Percentiles rank a stretch among this genome's conserved stretches.
Conservation (phyloP, 2,888 invertebrate species). For the Cryptocephalus moraei region DNA sequence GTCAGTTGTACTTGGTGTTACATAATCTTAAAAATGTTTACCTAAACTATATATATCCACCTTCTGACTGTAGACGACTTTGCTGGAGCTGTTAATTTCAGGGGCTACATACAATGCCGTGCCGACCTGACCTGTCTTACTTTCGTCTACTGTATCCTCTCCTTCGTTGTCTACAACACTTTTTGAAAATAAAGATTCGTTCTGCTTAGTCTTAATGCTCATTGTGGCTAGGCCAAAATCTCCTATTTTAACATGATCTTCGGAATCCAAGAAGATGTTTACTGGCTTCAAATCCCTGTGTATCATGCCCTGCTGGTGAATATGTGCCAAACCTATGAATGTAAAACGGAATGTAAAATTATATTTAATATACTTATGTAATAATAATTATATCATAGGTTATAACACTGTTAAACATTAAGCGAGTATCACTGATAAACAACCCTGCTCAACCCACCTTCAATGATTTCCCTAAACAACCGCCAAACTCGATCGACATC, state of each 20-base stretch:
- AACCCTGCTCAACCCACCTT: conserved; percentile 42
- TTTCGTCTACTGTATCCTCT: conserved; percentile 34
- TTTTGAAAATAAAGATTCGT: conserved; percentile 21
- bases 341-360: conserved; percentile 3
- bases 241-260: conserved; percentile 94
- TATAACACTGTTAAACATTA: neutral
- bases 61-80: conserved; percentile 78
- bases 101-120: conserved; percentile 94
- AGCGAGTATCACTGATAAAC: neutral
- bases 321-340: conserved; percentile 63
- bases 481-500: conserved; percentile 81
- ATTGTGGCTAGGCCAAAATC: conserved; percentile 95
- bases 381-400: neutral
- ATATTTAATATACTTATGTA: no score
- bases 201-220: conserved; percentile 37
- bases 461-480: conserved; percentile 88
- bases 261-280: conserved; percentile 90
- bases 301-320: conserved; percentile 86
- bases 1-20: neutral
- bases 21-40: conserved; percentile 21
- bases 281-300: conserved; percentile 80
- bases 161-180: conserved; percentile 24
- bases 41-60: conserved; percentile 62
- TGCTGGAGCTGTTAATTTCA: conserved; percentile 65
- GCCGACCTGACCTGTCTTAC: conserved; percentile 77